Evolutionary conservation across 2,797 vertebrate species (phyloP), one percentile per base, ranked within the genome.

Genomic region (Anguilla anguilla): DNA sequence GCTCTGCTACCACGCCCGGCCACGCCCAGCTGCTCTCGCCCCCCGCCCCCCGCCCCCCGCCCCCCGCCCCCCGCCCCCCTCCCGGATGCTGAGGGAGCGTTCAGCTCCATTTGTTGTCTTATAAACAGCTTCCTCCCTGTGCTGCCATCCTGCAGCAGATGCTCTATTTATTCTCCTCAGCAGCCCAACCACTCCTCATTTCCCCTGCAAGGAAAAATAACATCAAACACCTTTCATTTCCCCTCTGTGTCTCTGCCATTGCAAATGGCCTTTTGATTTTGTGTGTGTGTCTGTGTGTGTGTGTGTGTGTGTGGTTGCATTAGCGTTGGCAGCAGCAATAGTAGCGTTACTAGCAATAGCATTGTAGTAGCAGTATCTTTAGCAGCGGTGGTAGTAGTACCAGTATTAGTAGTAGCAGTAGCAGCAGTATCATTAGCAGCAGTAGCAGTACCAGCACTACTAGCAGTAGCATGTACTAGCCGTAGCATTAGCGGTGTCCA

Each of bases 71-170:
- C 55, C 49, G 46, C 69, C 64, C 83, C 22, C 61, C 69, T 87
- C 82, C 69, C 28, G 69, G 59, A 77, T 86, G 67, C 53, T 25
- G 25, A 10, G n/a, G 25, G 67, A 39, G 2, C 43, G 85, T 86
- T 88, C 88, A 82, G 59, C 74, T 64, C 88, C 88, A 88, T 88
- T 88, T 86, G 74, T 43, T 28, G 57, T 69, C 77, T 88, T 69
- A 83, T 69, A 83, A 88, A 86, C 77, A 49, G 53, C 49, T 55
- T 55, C 88, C 61, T 83, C 79, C 86, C 59, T 31, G 31, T 31
- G 77, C 28, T 53, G 61, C 67, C 85, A 74, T 86, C 64, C 64
- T 74, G 49, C 13, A 19, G 88, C 49, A 43, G 31, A 46, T 74
- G 39, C 51, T 22, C 77, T 61, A 88, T 88, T 88, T 88, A 85